A percentile compares a stretch with the other conserved stretches of the same genome.
phyloP scores from a whole-genome alignment of 2,113 vertebrate species.

The Pseudorhombus dupliciocellatus region DNA sequence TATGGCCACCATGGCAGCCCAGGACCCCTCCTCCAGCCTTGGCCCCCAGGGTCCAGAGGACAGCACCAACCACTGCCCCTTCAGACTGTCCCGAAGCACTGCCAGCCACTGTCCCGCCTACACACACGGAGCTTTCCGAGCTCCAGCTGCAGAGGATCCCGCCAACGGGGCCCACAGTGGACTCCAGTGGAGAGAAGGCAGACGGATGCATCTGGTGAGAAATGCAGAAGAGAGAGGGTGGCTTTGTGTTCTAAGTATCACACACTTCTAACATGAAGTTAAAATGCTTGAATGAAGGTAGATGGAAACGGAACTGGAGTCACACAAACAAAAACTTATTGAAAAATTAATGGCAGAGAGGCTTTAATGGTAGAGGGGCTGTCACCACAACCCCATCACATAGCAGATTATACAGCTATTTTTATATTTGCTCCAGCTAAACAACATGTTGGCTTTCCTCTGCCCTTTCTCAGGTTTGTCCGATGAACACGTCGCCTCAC shows the following conservation, averaged over 20 bases:
- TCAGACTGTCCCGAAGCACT: slow-evolving; percentile 78
- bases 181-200: slow-evolving; percentile 82
- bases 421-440: not conserved
- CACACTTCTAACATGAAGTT: too few relatives aligned
- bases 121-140: slow-evolving; percentile 60
- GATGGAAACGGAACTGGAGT: too few relatives aligned
- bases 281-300: too few relatives aligned
- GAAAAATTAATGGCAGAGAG: too few relatives aligned
- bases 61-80: slow-evolving; percentile 77
- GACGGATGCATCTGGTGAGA: slow-evolving; percentile 93
- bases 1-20: slow-evolving; percentile 61
- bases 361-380: too few relatives aligned
- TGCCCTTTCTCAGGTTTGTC: slow-evolving; percentile 87
- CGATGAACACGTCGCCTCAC: slow-evolving; percentile 92
- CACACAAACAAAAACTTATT: too few relatives aligned
- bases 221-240: not conserved
- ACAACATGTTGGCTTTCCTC: not conserved
- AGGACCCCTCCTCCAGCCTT: slow-evolving; percentile 68
- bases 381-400: too few relatives aligned
- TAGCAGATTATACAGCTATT: not conserved
- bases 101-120: slow-evolving; percentile 82
- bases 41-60: slow-evolving; percentile 61
- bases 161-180: slow-evolving; percentile 22
- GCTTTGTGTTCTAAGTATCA: too few relatives aligned
- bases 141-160: slow-evolving; percentile 15